Evolutionary conservation across 2,113 vertebrate genomes (phyloP).

Genomic region (Nibea coibor): DNA sequence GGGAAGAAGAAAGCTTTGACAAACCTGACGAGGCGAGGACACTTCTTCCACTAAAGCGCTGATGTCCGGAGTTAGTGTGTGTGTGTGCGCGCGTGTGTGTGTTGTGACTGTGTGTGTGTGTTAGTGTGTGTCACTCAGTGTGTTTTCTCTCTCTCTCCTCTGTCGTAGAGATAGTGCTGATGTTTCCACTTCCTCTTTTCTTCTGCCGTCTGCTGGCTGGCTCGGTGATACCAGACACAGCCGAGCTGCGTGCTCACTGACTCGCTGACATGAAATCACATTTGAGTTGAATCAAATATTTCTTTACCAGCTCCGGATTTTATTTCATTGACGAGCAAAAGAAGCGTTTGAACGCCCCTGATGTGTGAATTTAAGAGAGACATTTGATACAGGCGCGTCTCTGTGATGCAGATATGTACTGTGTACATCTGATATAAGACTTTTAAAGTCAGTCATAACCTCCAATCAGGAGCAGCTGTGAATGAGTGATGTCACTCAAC

Average conservation of each 20-base stretch:
- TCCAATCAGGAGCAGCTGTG: neutral
- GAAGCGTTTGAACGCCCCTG: neutral
- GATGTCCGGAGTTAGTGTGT: slow-evolving; percentile 74
- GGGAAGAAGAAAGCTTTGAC: slow-evolving; percentile 49
- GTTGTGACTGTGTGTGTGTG: slow-evolving; percentile 7
- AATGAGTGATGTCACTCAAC: neutral
- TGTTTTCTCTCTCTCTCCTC: slow-evolving; percentile 32
- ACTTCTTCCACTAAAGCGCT: slow-evolving; percentile 71
- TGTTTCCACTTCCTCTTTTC: slow-evolving; percentile 86
- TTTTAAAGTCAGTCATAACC: neutral
- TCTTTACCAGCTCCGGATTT: neutral
- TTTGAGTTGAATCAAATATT: rapidly evolving
- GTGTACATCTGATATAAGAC: no score
- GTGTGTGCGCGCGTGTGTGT: slow-evolving; percentile 29
- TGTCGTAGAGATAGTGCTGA: slow-evolving; percentile 74
- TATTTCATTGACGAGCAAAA: neutral
- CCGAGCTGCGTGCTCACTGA: neutral
- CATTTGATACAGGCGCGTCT: no score
- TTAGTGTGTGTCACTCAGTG: slow-evolving; percentile 63
- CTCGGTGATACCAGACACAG: slow-evolving; percentile 47
- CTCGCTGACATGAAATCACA: neutral
- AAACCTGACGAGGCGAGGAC: slow-evolving; percentile 78
- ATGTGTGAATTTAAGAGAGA: neutral
- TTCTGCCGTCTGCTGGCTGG: slow-evolving; percentile 80
- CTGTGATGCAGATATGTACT: no score